Evolutionary conservation across 2,888 invertebrate species (phyloP).

Genomic region (Hemaris fuciformis): DNA sequence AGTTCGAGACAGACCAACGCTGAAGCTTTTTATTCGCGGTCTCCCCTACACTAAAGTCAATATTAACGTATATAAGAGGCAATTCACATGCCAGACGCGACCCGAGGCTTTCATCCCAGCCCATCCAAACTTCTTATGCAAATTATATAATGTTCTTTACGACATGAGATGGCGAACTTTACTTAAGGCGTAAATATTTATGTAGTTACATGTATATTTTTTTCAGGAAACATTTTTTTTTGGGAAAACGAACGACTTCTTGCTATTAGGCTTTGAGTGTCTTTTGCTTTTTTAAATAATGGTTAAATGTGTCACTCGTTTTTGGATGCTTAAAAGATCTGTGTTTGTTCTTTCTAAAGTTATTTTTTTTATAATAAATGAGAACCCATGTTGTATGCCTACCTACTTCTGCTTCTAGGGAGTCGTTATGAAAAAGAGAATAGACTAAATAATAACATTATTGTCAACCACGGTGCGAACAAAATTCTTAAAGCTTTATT

Average conservation of each 20-base stretch:
- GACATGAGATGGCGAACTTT: conserved; percentile 76
- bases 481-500: no score
- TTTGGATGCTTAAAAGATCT: background rate
- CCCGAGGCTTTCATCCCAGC: conserved; percentile 71
- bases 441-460: no score
- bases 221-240: conserved; percentile 32
- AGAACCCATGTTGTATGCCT: no score
- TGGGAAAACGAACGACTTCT: conserved; percentile 17
- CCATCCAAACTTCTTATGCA: conserved; percentile 80
- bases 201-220: conserved; percentile 51
- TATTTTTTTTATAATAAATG: background rate
- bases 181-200: conserved; percentile 75
- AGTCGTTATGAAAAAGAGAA: no score
- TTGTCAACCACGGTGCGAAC: no score
- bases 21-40: conserved; percentile 3
- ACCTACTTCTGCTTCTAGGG: no score
- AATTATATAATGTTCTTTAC: conserved; percentile 77
- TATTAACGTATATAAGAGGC: conserved; percentile 55
- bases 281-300: background rate
- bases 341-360: background rate
- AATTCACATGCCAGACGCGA: conserved; percentile 76
- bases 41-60: conserved; percentile 40
- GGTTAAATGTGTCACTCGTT: background rate
- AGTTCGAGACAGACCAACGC: background rate
- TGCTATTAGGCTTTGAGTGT: background rate